Percentiles rank a stretch among this genome's conserved stretches.
These are phyloP conservation scores for Synergus umbraculus DNA, from an alignment of 2,888 invertebrate species.

Conservation along the genomic window DNA sequence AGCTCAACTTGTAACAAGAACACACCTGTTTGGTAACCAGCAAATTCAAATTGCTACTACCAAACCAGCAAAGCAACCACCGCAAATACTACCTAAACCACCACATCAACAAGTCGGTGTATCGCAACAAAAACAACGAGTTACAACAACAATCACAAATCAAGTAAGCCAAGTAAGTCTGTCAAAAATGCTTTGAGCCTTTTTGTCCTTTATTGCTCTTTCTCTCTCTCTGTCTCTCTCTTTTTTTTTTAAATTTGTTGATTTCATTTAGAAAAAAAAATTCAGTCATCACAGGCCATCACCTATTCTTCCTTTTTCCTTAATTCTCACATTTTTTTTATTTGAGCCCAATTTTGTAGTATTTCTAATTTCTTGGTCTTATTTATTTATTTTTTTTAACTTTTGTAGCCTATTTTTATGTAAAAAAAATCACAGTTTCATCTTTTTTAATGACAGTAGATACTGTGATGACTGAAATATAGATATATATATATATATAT, in stretches of 20 bases:
- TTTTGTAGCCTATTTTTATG: too few species aligned
- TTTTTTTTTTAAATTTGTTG: background rate
- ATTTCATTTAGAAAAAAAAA: background rate
- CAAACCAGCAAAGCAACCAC: constrained; percentile 79
- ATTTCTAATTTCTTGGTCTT: too few species aligned
- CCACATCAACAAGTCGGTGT: constrained; percentile 72
- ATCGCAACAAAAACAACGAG: constrained; percentile 73
- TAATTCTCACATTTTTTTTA: too few species aligned
- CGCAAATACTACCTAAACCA: constrained; percentile 83
- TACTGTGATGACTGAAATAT: too few species aligned
- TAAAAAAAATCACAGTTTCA: too few species aligned
- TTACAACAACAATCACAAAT: constrained; percentile 75
- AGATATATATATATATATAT: too few species aligned
- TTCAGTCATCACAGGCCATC: too few species aligned
- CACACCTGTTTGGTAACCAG: constrained; percentile 75
- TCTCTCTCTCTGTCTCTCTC: too few species aligned
- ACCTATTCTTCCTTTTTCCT: too few species aligned
- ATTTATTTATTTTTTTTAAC: too few species aligned
- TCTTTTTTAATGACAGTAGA: too few species aligned
- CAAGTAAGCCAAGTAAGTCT: constrained; percentile 63
- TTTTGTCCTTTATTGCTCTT: background rate
- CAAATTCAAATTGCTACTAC: constrained; percentile 74
- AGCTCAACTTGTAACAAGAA: constrained; percentile 72
- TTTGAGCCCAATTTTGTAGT: too few species aligned
- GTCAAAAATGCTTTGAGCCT: background rate